Conservation (phyloP, 1,140 invertebrate species). For the Saccostrea glomerata region DNA sequence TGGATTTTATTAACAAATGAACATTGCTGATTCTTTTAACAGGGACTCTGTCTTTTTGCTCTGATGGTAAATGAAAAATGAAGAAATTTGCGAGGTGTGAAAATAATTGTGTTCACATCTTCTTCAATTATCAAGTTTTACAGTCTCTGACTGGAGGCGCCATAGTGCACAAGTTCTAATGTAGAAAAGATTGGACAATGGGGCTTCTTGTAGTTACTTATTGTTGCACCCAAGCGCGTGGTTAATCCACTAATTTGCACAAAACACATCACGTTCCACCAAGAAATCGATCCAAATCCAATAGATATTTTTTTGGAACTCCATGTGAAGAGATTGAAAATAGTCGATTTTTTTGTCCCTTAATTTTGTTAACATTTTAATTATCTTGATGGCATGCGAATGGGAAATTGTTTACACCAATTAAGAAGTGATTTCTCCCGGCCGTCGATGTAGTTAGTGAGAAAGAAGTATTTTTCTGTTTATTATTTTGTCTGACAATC, state of each 20-base stretch:
- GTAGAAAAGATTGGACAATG: neutral
- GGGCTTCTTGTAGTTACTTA: neutral
- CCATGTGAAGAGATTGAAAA: constrained; percentile 31
- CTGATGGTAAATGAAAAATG: neutral
- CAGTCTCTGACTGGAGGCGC: neutral
- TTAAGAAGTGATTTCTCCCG: neutral
- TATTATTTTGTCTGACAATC: constrained; percentile 24
- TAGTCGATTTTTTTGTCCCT: neutral
- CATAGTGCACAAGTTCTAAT: neutral
- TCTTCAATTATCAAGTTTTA: neutral
- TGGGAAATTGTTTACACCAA: neutral
- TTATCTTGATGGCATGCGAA: constrained; percentile 7
- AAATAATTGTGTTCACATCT: neutral
- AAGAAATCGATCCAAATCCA: constrained; percentile 26
- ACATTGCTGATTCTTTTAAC: neutral
- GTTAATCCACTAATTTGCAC: constrained; percentile 24
- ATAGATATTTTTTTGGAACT: neutral
- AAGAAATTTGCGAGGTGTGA: constrained; percentile 26
- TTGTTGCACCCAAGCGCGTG: neutral
- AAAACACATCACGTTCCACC: neutral
- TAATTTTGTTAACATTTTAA: constrained; percentile 39
- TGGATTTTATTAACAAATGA: neutral
- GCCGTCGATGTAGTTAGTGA: neutral
- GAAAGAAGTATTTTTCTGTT: neutral
- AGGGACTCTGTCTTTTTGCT: neutral